A percentile compares a stretch with the other conserved stretches of the same genome.
phyloP scores from a whole-genome alignment of 1,140 invertebrate genomes.

The Galendromus occidentalis region DNA sequence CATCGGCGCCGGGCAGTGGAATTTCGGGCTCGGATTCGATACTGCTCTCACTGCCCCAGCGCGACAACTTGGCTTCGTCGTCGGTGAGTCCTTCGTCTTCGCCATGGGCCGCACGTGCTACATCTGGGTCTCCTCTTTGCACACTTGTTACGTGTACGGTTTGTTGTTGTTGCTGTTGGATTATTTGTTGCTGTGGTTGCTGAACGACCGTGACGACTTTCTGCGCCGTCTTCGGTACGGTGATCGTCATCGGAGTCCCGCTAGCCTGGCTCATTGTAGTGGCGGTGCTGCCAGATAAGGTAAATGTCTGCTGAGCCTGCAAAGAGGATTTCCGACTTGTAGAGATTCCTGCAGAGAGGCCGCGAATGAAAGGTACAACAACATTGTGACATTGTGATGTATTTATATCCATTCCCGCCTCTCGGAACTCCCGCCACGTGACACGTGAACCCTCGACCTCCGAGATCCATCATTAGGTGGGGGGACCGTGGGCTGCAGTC shows the following conservation, averaged over 20 bases:
- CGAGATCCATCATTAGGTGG: too few relatives aligned
- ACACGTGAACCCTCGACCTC: too few relatives aligned
- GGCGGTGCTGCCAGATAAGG: conserved; percentile 28
- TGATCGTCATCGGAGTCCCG: conserved; percentile 45
- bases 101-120: neutral
- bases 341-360: too few relatives aligned
- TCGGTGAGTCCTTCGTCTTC: neutral
- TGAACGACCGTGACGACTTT: conserved; percentile 28
- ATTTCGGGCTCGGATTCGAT: conserved; percentile 10
- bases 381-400: neutral
- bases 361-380: too few relatives aligned
- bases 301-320: conserved; percentile 16
- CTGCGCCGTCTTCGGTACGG: conserved; percentile 34
- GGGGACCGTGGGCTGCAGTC: too few relatives aligned
- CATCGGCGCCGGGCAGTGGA: neutral
- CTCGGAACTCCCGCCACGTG: neutral
- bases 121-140: neutral
- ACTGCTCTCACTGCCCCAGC: conserved; percentile 9
- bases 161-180: conserved; percentile 9
- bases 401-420: neutral
- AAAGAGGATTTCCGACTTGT: too few relatives aligned
- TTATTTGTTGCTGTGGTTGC: conserved; percentile 24
- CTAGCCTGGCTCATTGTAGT: conserved; percentile 25
- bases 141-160: neutral
- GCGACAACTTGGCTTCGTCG: neutral